Percentiles rank a stretch among this genome's conserved stretches.
Evolutionary conservation across 2,113 vertebrate genomes (phyloP).

Genomic region (Leucoraja erinaceus): DNA sequence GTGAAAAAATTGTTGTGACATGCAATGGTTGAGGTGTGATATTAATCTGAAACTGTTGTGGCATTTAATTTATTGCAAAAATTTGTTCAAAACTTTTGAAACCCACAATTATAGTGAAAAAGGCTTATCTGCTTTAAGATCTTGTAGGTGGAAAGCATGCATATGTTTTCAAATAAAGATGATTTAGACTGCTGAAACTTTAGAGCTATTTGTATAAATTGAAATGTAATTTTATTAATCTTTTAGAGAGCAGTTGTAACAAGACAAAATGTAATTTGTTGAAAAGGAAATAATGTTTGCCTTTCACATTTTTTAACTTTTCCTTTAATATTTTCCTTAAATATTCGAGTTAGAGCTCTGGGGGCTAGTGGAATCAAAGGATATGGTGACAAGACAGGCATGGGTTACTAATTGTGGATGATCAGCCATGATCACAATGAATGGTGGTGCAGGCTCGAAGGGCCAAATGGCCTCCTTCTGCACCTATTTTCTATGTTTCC

Average conservation of each 20-base stretch:
- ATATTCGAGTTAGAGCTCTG: too few relatives aligned
- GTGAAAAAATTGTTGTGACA: background rate
- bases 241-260: background rate
- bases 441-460: too few relatives aligned
- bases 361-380: too few relatives aligned
- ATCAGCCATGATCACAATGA: too few relatives aligned
- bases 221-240: background rate
- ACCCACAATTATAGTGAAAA: background rate
- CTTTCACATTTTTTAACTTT: background rate
- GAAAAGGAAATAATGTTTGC: background rate
- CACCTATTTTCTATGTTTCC: too few relatives aligned
- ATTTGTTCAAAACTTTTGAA: background rate
- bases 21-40: conserved; percentile 22
- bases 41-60: conserved; percentile 31
- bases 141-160: background rate
- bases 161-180: background rate
- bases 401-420: too few relatives aligned
- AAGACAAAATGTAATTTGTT: background rate
- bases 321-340: background rate
- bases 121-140: background rate
- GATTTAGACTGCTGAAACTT: background rate
- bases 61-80: background rate
- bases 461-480: too few relatives aligned
- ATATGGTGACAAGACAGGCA: too few relatives aligned
- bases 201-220: background rate